Conservation (phyloP, 2,797 vertebrate species). For the Numenius phaeopus region DNA sequence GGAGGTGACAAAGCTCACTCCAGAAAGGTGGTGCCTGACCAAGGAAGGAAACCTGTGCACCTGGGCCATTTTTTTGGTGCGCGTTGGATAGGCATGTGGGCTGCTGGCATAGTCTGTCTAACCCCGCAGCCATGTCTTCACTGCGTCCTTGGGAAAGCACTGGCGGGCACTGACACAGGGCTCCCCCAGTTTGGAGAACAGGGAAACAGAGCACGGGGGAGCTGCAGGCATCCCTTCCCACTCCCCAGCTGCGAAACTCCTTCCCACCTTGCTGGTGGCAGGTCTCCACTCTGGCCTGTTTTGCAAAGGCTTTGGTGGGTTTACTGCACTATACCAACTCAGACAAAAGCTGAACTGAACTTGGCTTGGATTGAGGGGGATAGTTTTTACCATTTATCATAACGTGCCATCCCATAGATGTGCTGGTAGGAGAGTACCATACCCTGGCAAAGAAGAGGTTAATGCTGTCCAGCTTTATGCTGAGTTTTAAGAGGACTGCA, state of each 20-base stretch:
- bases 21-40: background rate
- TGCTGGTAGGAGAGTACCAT: background rate
- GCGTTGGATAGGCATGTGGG: background rate
- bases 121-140: background rate
- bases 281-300: background rate
- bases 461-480: background rate
- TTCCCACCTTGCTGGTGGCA: background rate
- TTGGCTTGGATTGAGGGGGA: fast-evolving
- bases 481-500: background rate
- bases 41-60: background rate
- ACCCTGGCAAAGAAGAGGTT: background rate
- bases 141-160: background rate
- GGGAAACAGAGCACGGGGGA: fast-evolving
- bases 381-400: background rate
- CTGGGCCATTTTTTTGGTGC: fast-evolving
- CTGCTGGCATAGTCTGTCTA: background rate
- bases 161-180: fast-evolving
- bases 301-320: background rate
- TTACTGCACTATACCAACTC: background rate
- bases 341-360: background rate
- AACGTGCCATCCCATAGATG: background rate
- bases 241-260: background rate
- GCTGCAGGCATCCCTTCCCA: background rate
- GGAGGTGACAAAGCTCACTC: background rate
- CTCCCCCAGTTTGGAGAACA: background rate